These are phyloP conservation scores for Australoheros facetus DNA, from an alignment of 2,797 vertebrate genomes.

Conservation along the genomic window DNA sequence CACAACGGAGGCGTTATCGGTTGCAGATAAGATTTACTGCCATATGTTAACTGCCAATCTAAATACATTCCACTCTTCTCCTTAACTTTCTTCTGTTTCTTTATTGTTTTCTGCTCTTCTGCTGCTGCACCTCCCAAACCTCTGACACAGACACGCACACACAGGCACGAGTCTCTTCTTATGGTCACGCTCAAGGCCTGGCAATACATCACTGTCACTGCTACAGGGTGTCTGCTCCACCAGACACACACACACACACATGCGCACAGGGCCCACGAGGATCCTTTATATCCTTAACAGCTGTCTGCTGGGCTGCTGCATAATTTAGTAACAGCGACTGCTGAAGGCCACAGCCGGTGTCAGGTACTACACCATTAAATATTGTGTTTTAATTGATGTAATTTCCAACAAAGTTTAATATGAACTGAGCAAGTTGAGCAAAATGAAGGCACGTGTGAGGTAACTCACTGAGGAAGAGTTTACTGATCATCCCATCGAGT, in stretches of 20 bases:
- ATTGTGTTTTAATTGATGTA: neutral
- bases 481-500: too few relatives aligned
- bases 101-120: slow-evolving; percentile 16
- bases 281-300: slow-evolving; percentile 55
- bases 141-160: neutral
- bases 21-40: slow-evolving; percentile 59
- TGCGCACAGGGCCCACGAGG: neutral
- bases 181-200: slow-evolving; percentile 48
- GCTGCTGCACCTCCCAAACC: neutral
- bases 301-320: slow-evolving; percentile 38
- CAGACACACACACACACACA: slow-evolving; percentile 1
- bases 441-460: neutral
- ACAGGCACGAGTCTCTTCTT: slow-evolving; percentile 11
- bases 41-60: slow-evolving; percentile 41
- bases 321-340: slow-evolving; percentile 7
- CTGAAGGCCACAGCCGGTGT: neutral
- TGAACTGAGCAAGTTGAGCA: neutral
- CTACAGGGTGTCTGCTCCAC: slow-evolving; percentile 1
- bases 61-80: slow-evolving; percentile 55
- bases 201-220: slow-evolving; percentile 60
- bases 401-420: neutral
- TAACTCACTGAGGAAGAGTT: too few relatives aligned
- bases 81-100: slow-evolving; percentile 1
- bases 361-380: neutral
- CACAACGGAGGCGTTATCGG: slow-evolving; percentile 22